phyloP scores from a whole-genome alignment of 2,113 vertebrate species.

The Neomonachus schauinslandi region DNA sequence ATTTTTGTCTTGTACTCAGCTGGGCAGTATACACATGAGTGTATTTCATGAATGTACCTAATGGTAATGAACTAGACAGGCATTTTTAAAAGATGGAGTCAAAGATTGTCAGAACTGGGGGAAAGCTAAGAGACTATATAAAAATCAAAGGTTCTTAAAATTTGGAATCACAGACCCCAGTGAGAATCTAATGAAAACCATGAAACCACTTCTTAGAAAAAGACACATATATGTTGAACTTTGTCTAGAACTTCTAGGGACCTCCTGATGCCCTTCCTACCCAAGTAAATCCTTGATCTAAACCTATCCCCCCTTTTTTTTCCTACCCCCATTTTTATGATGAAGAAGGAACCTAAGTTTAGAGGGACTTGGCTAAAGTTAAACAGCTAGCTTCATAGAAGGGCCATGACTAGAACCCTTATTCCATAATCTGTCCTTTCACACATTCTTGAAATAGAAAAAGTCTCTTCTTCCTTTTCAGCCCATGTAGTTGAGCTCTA shows the following conservation, averaged over 20 bases:
- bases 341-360: neutral
- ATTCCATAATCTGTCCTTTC: neutral
- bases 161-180: neutral
- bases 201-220: constrained; percentile 17
- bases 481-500: constrained; percentile 12
- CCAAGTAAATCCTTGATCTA: neutral
- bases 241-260: neutral
- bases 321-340: neutral
- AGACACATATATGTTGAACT: neutral
- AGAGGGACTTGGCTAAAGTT: neutral
- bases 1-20: constrained; percentile 49
- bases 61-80: constrained; percentile 6
- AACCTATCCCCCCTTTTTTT: neutral
- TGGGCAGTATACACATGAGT: neutral
- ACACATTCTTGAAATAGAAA: neutral
- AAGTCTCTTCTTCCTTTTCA: constrained; percentile 5
- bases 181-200: constrained; percentile 13
- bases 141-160: constrained; percentile 39
- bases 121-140: neutral
- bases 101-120: neutral
- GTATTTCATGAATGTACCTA: constrained; percentile 35
- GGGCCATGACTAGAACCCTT: neutral
- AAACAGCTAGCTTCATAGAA: neutral
- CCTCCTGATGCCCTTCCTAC: neutral
- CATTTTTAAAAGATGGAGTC: neutral